Evolutionary conservation across 2,113 vertebrate genomes (phyloP), one percentile per base, ranked within the genome.

Genomic region (Cheirogaleus medius): DNA sequence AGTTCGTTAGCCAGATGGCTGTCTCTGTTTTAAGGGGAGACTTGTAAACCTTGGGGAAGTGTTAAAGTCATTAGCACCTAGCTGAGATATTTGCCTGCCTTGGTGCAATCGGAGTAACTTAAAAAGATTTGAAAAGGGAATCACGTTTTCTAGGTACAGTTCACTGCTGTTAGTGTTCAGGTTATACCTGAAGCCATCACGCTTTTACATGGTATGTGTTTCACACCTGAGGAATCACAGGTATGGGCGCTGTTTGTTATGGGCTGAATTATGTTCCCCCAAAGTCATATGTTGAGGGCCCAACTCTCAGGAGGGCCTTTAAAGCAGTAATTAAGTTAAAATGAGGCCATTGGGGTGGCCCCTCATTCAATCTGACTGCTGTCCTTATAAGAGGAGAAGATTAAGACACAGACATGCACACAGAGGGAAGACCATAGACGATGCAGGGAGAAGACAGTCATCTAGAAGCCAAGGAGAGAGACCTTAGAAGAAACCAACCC

Each of bases 351-450:
- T 0, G 11, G 1, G 3, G 42, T 32, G 18, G 58, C 23, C 29
- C 14, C 37, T 87, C 58, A 23, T 39, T 52, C 44, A 25, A 2
- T n/a, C 52, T 18, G 44, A 77, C 34, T 21, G 44, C 7, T 64
- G 27, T 44, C 27, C 49, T 76, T 29, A 2, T 13, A 3, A 49
- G 56, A n/a, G 39, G 29, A 74, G 34, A 49, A 64, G 39, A 21
- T 18, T 0, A 1, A 44, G 63, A 12, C 42, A 25, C 11, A 88
- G 37, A 63, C 32, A 64, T 0, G 4, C 2, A 18, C 11, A 17
- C 25, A 34, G 58, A 87, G 56, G 71, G 49, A 37, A 29, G 25
- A 56, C 29, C 12, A 0, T 0, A 5, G 8, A 64, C 32, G 15
- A 92, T 25, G 4, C 0, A 37, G 34, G 34, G 63, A 64, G 2